phyloP scores from a whole-genome alignment of 2,888 invertebrate genomes.

The Leistus spinibarbis region DNA sequence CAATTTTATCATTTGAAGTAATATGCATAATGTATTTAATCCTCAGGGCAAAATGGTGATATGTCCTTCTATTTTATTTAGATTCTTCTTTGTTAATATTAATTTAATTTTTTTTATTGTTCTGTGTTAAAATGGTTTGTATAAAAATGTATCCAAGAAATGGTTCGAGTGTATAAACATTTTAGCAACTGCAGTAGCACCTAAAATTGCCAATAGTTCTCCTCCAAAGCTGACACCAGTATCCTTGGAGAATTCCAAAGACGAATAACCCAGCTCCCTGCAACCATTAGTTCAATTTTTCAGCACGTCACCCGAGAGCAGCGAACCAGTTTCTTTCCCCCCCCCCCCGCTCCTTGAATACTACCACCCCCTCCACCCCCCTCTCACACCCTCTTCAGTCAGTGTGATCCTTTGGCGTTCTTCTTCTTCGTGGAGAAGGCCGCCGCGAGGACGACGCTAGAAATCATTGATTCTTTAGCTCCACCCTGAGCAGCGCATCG shows the following conservation, averaged over 20 bases:
- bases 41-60: too few species aligned
- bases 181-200: too few species aligned
- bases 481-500: slow-evolving; percentile 11
- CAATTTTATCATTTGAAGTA: too few species aligned
- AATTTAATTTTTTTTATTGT: too few species aligned
- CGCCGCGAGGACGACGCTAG: background rate
- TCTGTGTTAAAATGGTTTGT: too few species aligned
- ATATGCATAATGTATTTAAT: too few species aligned
- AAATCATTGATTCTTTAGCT: slow-evolving; percentile 34
- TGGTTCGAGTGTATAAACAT: too few species aligned
- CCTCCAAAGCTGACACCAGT: background rate
- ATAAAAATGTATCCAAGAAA: too few species aligned
- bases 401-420: background rate
- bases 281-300: background rate
- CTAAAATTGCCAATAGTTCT: background rate
- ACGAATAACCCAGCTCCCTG: background rate
- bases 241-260: background rate
- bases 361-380: background rate
- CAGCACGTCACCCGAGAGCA: too few species aligned
- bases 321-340: background rate
- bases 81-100: too few species aligned
- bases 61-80: too few species aligned
- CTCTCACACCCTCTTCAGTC: background rate
- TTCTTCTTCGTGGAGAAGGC: background rate
- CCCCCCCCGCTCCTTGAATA: background rate